Evolutionary conservation across 2,797 vertebrate species (phyloP).

Genomic region (Falco berigora): DNA sequence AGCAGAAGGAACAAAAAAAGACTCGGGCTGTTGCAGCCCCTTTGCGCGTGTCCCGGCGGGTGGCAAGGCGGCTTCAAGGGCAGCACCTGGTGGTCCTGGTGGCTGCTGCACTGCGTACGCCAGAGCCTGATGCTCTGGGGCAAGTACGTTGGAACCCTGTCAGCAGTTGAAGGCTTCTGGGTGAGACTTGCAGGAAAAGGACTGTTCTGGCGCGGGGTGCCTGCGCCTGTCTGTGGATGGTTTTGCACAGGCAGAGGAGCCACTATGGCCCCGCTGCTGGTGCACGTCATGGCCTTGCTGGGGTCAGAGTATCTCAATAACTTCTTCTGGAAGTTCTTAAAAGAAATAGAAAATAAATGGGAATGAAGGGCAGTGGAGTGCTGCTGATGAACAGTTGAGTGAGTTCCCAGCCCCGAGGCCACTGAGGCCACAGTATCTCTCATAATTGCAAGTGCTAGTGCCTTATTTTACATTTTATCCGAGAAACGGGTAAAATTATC

Average conservation of each 20-base stretch:
- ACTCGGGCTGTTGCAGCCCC: not conserved
- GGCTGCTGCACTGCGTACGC: accelerated
- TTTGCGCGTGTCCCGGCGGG: no score
- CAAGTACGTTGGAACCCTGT: not conserved
- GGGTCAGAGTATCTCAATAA: not conserved
- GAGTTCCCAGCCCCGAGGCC: not conserved
- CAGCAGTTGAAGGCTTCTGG: accelerated
- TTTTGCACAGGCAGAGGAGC: not conserved
- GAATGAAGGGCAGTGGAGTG: not conserved
- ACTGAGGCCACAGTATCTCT: not conserved
- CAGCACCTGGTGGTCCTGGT: not conserved
- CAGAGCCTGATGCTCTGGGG: not conserved
- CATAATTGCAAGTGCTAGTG: not conserved
- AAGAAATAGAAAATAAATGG: not conserved
- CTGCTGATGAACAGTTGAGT: not conserved
- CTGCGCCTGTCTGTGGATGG: accelerated
- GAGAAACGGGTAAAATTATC: not conserved
- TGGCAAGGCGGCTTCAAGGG: not conserved
- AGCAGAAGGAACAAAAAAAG: not conserved
- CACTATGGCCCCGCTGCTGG: accelerated
- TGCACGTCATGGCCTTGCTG: accelerated
- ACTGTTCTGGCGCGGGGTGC: accelerated
- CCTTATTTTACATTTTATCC: not conserved
- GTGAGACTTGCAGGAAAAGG: not conserved
- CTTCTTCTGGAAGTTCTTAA: not conserved